Evolutionary conservation across 1,140 invertebrate genomes (phyloP).

Genomic region (Pararge aegeria): DNA sequence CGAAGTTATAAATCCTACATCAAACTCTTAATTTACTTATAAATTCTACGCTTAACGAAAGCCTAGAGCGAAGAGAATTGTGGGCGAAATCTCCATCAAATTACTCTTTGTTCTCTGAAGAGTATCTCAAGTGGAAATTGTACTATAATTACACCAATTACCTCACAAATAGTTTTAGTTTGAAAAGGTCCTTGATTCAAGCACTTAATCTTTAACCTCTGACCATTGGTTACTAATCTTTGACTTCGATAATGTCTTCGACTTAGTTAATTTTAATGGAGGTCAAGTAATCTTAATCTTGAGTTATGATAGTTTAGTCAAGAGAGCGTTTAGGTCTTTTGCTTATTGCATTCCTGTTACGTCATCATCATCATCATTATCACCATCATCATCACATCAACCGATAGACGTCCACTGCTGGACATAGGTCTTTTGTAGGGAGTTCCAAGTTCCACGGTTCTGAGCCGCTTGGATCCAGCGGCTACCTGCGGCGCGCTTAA

Average conservation of each 20-base stretch:
- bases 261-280: constrained; percentile 6
- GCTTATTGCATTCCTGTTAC: too few relatives aligned
- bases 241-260: constrained; percentile 14
- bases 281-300: not conserved
- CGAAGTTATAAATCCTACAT: not conserved
- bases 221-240: constrained; percentile 19
- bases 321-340: too few relatives aligned
- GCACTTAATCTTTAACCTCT: constrained; percentile 12
- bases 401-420: too few relatives aligned
- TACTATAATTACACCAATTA: constrained; percentile 26
- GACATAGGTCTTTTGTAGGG: too few relatives aligned
- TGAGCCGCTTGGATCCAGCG: too few relatives aligned
- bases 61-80: constrained; percentile 6
- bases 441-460: too few relatives aligned
- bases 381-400: too few relatives aligned
- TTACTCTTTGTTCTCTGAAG: constrained; percentile 24
- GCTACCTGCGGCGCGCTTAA: too few relatives aligned
- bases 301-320: not conserved
- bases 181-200: constrained; percentile 12
- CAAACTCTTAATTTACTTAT: constrained; percentile 12
- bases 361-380: too few relatives aligned
- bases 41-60: constrained; percentile 4
- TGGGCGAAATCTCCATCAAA: constrained; percentile 19
- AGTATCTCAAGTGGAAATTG: constrained; percentile 16
- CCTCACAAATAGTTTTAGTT: constrained; percentile 22